A percentile compares a stretch with the other conserved stretches of the same genome.
Evolutionary conservation across 1,140 invertebrate species (phyloP).

Genomic region (Argopecten irradians): DNA sequence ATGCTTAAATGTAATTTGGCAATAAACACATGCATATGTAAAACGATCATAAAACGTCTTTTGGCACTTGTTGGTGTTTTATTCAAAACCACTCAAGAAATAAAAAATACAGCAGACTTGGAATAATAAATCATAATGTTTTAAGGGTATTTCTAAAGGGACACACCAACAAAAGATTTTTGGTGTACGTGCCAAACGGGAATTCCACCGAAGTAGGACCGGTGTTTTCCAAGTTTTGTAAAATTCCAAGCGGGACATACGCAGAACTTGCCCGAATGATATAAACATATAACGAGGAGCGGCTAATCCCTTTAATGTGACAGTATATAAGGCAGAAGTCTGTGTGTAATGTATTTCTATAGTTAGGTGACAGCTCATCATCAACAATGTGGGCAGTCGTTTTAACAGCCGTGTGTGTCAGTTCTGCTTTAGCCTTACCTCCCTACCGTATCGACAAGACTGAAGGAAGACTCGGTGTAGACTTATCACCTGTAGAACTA

Average conservation of each 20-base stretch:
- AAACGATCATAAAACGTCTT: too few relatives aligned
- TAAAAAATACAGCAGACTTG: too few relatives aligned
- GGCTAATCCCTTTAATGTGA: neutral
- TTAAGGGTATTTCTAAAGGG: too few relatives aligned
- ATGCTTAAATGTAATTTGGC: too few relatives aligned
- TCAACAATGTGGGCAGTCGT: neutral
- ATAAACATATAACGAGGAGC: neutral
- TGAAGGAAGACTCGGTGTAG: neutral
- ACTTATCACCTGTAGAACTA: neutral
- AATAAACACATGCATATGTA: too few relatives aligned
- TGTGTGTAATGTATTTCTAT: neutral
- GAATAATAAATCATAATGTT: too few relatives aligned
- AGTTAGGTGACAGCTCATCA: neutral
- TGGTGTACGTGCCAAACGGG: neutral
- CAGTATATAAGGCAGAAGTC: neutral
- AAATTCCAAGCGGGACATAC: neutral
- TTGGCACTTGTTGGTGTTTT: too few relatives aligned
- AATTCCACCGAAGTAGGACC: neutral
- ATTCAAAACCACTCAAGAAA: too few relatives aligned
- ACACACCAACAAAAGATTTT: too few relatives aligned
- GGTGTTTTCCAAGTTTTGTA: neutral
- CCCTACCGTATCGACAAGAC: neutral
- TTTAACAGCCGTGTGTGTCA: neutral
- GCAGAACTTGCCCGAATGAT: neutral
- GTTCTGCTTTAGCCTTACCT: neutral